A percentile compares a stretch with the other conserved stretches of the same genome.
phyloP scores from a whole-genome alignment of 2,888 invertebrate species.

The Agapostemon virescens region DNA sequence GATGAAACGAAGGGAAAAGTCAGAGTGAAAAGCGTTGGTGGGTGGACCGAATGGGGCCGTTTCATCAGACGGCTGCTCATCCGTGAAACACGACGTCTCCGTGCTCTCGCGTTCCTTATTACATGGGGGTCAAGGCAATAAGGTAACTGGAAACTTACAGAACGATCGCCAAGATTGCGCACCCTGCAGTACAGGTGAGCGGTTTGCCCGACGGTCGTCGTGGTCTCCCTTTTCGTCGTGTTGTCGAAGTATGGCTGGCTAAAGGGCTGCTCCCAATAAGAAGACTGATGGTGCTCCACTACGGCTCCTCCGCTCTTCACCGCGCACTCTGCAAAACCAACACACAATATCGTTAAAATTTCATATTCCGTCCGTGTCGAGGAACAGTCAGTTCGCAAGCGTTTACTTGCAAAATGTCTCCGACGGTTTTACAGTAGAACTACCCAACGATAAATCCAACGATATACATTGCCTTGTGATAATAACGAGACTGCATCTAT shows the following conservation, averaged over 20 bases:
- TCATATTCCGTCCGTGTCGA: not conserved
- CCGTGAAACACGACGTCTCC: constrained; percentile 39
- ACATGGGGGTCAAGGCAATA: constrained; percentile 47
- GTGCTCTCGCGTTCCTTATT: constrained; percentile 47
- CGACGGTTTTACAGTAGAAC: too few species aligned
- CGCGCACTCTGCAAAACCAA: constrained; percentile 72
- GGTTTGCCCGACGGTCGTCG: constrained; percentile 93
- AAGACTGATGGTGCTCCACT: constrained; percentile 77
- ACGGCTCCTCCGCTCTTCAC: constrained; percentile 74
- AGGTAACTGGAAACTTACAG: constrained; percentile 84
- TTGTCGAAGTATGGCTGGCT: constrained; percentile 95
- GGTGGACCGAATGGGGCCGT: constrained; percentile 20
- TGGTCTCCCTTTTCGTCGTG: constrained; percentile 90
- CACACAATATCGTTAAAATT: constrained; percentile 50
- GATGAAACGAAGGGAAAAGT: constrained; percentile 23
- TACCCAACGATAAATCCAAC: too few species aligned
- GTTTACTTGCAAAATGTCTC: too few species aligned
- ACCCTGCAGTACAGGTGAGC: constrained; percentile 93
- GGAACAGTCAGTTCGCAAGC: too few species aligned
- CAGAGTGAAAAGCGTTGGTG: constrained; percentile 5
- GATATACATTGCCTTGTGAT: too few species aligned
- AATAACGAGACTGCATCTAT: too few species aligned
- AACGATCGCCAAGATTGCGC: constrained; percentile 92
- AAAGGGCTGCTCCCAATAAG: constrained; percentile 84
- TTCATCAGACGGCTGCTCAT: constrained; percentile 40